These are phyloP conservation scores for Drosophila recens DNA, from an alignment of 2,888 invertebrate genomes.

Conservation along the genomic window DNA sequence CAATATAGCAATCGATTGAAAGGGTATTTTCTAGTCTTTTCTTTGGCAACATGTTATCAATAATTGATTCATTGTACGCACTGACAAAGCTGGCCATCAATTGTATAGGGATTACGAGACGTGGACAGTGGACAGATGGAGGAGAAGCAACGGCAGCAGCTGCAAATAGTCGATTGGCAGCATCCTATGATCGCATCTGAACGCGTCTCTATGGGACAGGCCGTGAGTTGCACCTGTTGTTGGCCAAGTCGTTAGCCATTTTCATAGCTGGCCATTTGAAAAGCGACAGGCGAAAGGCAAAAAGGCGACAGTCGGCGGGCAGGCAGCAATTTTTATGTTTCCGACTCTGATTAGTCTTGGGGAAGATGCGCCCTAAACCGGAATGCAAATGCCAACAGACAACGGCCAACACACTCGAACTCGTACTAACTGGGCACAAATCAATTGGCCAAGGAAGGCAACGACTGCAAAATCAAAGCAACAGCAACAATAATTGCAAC, in stretches of 20 bases:
- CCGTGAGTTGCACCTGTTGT: constrained; percentile 54
- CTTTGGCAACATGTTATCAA: background rate
- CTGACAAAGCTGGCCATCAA: constrained; percentile 19
- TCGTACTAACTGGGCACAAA: constrained; percentile 60
- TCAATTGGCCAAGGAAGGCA: constrained; percentile 66
- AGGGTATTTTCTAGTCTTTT: constrained; percentile 11
- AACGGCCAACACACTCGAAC: constrained; percentile 1
- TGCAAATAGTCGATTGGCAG: constrained; percentile 39
- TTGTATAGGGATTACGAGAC: constrained; percentile 37
- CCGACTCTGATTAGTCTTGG: constrained; percentile 75
- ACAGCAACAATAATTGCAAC: constrained; percentile 58
- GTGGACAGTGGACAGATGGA: background rate
- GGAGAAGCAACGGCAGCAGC: constrained; percentile 21
- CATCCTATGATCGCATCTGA: constrained; percentile 40
- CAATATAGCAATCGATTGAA: background rate
- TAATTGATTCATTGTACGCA: constrained; percentile 36
- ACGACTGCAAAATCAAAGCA: constrained; percentile 57
- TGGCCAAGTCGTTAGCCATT: constrained; percentile 55
- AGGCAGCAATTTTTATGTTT: constrained; percentile 74
- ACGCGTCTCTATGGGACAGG: constrained; percentile 24
- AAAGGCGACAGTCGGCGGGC: constrained; percentile 12
- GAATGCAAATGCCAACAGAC: constrained; percentile 71
- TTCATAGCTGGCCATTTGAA: constrained; percentile 62
- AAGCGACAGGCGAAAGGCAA: constrained; percentile 2
- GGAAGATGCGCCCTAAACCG: constrained; percentile 54